Conservation (phyloP, 2,888 invertebrate genomes). For the Mycogona germanica region DNA sequence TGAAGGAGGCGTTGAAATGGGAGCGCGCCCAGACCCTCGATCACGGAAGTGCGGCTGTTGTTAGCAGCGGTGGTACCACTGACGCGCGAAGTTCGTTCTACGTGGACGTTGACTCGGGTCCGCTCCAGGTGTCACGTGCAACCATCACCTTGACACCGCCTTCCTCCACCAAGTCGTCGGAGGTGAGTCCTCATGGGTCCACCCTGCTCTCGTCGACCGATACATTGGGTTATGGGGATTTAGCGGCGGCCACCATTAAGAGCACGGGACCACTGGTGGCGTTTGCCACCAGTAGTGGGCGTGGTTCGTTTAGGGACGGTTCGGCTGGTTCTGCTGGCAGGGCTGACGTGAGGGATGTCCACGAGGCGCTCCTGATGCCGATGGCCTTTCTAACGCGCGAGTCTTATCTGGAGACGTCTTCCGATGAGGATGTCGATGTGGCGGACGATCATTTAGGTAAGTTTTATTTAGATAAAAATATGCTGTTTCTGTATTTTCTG, state of each 20-base stretch:
- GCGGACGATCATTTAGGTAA: neutral
- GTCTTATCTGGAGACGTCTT: slow-evolving; percentile 1
- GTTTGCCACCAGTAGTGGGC: too few relatives aligned
- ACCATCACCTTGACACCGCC: neutral
- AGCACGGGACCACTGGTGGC: too few relatives aligned
- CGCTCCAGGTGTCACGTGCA: neutral
- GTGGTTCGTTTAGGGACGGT: too few relatives aligned
- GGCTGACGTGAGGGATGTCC: neutral
- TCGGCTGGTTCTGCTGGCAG: too few relatives aligned
- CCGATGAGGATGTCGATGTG: neutral
- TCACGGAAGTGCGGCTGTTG: neutral
- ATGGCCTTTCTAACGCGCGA: too few relatives aligned
- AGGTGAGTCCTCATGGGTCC: neutral
- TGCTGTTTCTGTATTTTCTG: too few relatives aligned
- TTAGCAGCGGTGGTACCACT: neutral
- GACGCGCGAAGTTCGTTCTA: slow-evolving; percentile 2
- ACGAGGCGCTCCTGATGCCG: too few relatives aligned
- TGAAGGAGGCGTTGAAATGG: slow-evolving; percentile 80
- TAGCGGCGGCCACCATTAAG: too few relatives aligned
- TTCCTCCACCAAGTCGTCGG: neutral
- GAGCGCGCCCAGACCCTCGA: slow-evolving; percentile 52
- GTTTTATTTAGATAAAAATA: too few relatives aligned
- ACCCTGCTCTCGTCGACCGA: too few relatives aligned
- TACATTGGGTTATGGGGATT: too few relatives aligned
- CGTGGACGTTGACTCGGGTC: neutral